Evolutionary conservation across 2,797 vertebrate genomes (phyloP).

Genomic region (Chaetodon trifasciatus): DNA sequence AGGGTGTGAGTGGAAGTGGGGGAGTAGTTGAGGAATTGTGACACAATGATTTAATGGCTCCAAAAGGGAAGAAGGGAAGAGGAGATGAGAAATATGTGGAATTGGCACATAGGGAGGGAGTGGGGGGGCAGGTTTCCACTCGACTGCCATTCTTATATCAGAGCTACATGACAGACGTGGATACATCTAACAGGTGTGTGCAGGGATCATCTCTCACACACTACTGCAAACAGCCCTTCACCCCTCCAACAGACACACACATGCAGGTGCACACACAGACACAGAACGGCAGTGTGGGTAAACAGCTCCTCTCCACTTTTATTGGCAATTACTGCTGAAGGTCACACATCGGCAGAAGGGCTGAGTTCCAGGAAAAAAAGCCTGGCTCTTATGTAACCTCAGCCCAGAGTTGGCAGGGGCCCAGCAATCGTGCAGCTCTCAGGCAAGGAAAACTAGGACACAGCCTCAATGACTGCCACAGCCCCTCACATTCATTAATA

Average conservation of each 20-base stretch:
- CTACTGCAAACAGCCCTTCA: neutral
- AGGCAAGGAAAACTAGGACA: conserved; percentile 91
- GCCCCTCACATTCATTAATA: conserved; percentile 65
- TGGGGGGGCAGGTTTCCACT: conserved; percentile 18
- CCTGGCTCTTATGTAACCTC: conserved; percentile 94
- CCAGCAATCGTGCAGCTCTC: conserved; percentile 91
- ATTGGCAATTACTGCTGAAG: conserved; percentile 95
- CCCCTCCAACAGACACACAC: neutral
- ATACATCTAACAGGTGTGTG: conserved; percentile 67
- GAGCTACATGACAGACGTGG: conserved; percentile 48
- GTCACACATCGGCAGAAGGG: conserved; percentile 92
- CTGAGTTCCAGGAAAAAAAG: conserved; percentile 93
- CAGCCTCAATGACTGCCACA: conserved; percentile 77
- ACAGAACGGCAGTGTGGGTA: conserved; percentile 78
- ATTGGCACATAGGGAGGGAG: neutral
- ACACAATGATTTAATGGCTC: conserved; percentile 27
- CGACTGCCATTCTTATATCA: conserved; percentile 39
- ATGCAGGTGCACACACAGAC: neutral
- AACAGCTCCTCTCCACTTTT: conserved; percentile 89
- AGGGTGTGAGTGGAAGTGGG: conserved; percentile 32
- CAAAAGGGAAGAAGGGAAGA: conserved; percentile 7
- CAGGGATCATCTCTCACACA: conserved; percentile 22
- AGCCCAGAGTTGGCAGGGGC: conserved; percentile 88
- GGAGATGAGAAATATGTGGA: conserved; percentile 14
- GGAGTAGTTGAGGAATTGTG: conserved; percentile 26